Evolutionary conservation across 2,113 vertebrate species (phyloP), one percentile per base, ranked within the genome.

Genomic region (Candoia aspera): DNA sequence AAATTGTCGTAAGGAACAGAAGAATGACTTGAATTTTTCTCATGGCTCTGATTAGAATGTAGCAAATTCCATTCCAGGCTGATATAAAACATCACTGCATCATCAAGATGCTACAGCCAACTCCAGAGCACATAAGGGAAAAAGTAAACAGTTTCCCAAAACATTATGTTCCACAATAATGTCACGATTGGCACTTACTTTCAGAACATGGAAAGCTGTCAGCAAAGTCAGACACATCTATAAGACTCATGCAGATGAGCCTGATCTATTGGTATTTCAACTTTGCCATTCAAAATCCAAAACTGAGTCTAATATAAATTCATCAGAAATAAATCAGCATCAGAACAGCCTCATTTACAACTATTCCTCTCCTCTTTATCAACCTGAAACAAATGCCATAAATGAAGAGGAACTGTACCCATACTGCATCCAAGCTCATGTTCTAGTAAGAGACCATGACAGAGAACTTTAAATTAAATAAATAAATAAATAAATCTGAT

Each of bases 161-260:
- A 95, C 26, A 85, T 29, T 96, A 93, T 62, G 87, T 92, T 96
- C 58, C 87, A 86, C 83, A 60, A 92, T 93, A 94, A 90, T 91
- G 55, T 95, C 84, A 91, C 60, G 94, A 90, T 68, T 86, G 19
- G 58, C 84, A 91, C 17, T 68, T 23, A 86, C 23, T 90, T 85
- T 94, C 26, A 90, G 87, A 93, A 93, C 46, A 84, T 15, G 73
- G 79, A 29, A 21, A 8, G 9, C 53, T 90, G 92, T 93, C 92
- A 96, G 57, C 91, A 94, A 79, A 95, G 91, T 86, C 54, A 92
- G 89, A 59, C 53, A 17, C 49, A 37, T 96, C 92, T 92, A 21
- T 88, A 91, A 89, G 55, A 94, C 91, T 95, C 64, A 88, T 91
- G 91, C 3, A 95, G 58, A 91, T 42, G 21, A 97, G 83, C 89